These are phyloP conservation scores for Scyliorhinus canicula DNA, from an alignment of 2,797 vertebrate species.

Conservation along the genomic window DNA sequence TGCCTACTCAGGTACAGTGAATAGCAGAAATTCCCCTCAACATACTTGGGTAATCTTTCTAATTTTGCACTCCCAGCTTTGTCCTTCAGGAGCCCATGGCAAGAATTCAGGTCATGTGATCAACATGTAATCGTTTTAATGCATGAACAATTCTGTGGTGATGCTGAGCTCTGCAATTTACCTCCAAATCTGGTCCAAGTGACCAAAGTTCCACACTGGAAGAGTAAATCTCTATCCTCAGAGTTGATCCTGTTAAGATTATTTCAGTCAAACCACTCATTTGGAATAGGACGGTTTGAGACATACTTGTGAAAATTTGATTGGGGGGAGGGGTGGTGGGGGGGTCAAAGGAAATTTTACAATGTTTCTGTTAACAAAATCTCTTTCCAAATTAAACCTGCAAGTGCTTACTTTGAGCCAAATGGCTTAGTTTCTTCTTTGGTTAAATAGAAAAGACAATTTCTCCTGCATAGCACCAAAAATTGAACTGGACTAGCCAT, in stretches of 20 bases:
- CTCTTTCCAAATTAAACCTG: background rate
- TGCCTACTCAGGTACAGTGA: background rate
- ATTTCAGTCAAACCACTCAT: background rate
- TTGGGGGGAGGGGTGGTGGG: too few relatives aligned
- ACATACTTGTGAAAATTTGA: too few relatives aligned
- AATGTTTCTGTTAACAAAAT: background rate
- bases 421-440: background rate
- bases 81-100: background rate
- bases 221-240: too few relatives aligned
- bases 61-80: background rate
- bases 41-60: background rate
- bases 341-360: background rate
- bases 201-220: too few relatives aligned
- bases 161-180: too few relatives aligned
- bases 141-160: background rate
- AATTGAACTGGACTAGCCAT: too few relatives aligned
- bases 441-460: background rate
- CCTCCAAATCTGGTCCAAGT: too few relatives aligned
- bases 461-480: background rate
- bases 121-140: background rate
- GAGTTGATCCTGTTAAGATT: background rate
- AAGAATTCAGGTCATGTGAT: background rate
- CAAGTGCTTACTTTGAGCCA: background rate
- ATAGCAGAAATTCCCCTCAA: background rate
- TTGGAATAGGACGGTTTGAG: background rate